These are phyloP conservation scores for Azorinus chamasolen DNA, from an alignment of 2,888 invertebrate genomes.

Conservation along the genomic window DNA sequence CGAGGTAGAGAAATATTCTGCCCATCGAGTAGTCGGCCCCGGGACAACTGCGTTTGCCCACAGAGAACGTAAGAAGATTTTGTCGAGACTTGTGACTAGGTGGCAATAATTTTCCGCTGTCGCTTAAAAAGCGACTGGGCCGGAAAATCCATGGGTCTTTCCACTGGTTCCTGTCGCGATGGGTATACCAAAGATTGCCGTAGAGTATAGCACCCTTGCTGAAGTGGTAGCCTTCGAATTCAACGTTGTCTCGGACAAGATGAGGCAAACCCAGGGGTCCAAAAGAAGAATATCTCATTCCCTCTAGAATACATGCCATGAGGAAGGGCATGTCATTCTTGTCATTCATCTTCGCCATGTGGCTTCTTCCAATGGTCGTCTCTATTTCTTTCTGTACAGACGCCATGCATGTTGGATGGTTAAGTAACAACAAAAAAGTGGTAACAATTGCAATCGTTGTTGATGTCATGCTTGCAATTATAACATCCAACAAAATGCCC, in stretches of 20 bases:
- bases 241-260: conserved; percentile 22
- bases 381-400: conserved; percentile 65
- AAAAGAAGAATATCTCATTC: conserved; percentile 40
- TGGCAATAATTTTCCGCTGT: conserved; percentile 51
- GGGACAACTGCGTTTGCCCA: conserved; percentile 70
- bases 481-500: conserved; percentile 27
- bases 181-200: conserved; percentile 52
- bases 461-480: conserved; percentile 29
- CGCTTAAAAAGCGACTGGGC: conserved; percentile 63
- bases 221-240: conserved; percentile 38
- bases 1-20: conserved; percentile 70
- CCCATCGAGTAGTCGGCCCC: conserved; percentile 70
- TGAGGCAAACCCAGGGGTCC: conserved; percentile 35
- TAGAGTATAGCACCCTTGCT: conserved; percentile 28
- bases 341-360: conserved; percentile 48
- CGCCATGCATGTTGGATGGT: conserved; percentile 60
- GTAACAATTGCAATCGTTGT: conserved; percentile 58
- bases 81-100: conserved; percentile 53
- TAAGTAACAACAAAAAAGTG: conserved; percentile 63
- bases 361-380: conserved; percentile 41
- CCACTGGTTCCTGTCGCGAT: conserved; percentile 55
- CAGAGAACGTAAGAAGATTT: conserved; percentile 63
- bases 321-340: conserved; percentile 50
- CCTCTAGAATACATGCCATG: conserved; percentile 47
- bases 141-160: conserved; percentile 61